phyloP scores from a whole-genome alignment of 2,797 vertebrate genomes.

The Cheirogaleus major region DNA sequence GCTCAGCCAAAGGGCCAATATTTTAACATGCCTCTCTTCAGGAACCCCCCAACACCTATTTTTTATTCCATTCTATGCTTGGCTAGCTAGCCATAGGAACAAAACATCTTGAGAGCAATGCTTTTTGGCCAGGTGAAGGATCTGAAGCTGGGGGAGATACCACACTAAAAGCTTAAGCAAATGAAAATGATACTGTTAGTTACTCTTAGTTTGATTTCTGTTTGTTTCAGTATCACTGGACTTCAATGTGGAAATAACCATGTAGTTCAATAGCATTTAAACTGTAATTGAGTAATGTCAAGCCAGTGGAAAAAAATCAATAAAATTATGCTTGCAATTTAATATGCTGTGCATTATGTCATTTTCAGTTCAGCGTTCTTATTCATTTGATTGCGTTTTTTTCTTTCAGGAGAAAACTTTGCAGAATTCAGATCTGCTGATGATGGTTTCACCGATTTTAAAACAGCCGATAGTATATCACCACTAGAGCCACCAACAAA shows the following conservation, averaged over 20 bases:
- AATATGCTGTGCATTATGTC: constrained; percentile 33
- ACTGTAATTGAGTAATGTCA: not conserved
- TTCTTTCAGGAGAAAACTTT: constrained; percentile 93
- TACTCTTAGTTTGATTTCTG: not conserved
- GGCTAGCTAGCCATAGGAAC: not conserved
- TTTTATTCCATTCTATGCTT: not conserved
- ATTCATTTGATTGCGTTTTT: not conserved
- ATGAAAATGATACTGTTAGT: not conserved
- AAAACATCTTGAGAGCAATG: not conserved
- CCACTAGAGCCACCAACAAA: constrained; percentile 94
- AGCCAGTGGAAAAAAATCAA: not conserved
- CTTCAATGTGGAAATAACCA: not conserved
- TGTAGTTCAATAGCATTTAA: not conserved
- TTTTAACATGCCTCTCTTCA: not conserved
- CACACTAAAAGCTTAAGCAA: not conserved
- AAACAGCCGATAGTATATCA: constrained; percentile 97
- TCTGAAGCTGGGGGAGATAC: not conserved
- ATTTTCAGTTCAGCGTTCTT: constrained; percentile 32
- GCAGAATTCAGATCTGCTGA: constrained; percentile 96
- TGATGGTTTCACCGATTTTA: constrained; percentile 98
- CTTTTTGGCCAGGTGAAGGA: not conserved
- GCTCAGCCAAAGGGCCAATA: not conserved
- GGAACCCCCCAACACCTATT: not conserved
- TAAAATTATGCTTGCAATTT: not conserved
- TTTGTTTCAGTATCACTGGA: not conserved